Evolutionary conservation across 2,113 vertebrate genomes (phyloP).

Genomic region (Hemibagrus wyckioides): DNA sequence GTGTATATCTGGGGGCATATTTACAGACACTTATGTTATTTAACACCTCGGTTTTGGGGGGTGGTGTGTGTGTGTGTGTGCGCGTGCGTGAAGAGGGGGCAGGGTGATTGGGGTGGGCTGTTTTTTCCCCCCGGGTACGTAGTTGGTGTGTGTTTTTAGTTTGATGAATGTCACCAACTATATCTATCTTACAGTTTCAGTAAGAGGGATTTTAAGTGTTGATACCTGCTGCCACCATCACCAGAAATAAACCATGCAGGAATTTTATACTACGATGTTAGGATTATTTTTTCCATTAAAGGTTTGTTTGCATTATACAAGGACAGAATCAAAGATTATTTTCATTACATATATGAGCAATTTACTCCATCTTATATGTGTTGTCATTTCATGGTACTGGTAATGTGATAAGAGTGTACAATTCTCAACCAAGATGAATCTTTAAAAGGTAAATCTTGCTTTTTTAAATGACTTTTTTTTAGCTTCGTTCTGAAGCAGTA

Average conservation of each 20-base stretch:
- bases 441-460: no score
- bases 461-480: no score
- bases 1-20: no score
- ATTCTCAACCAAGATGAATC: not conserved
- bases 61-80: no score
- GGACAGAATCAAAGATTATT: not conserved
- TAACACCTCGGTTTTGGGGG: no score
- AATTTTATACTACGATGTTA: not conserved
- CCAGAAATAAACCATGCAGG: not conserved
- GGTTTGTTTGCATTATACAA: not conserved
- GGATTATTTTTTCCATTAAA: not conserved
- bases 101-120: no score
- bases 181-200: not conserved
- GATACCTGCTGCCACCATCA: not conserved
- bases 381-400: not conserved
- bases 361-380: not conserved
- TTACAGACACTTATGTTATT: no score
- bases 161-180: no score
- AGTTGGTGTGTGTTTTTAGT: no score
- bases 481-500: not conserved
- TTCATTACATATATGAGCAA: not conserved
- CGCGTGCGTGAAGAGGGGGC: no score
- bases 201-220: not conserved
- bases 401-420: not conserved
- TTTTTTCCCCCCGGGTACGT: no score